A percentile compares a stretch with the other conserved stretches of the same genome.
Evolutionary conservation across 2,888 invertebrate genomes (phyloP).

Genomic region (Aphrophora alni): DNA sequence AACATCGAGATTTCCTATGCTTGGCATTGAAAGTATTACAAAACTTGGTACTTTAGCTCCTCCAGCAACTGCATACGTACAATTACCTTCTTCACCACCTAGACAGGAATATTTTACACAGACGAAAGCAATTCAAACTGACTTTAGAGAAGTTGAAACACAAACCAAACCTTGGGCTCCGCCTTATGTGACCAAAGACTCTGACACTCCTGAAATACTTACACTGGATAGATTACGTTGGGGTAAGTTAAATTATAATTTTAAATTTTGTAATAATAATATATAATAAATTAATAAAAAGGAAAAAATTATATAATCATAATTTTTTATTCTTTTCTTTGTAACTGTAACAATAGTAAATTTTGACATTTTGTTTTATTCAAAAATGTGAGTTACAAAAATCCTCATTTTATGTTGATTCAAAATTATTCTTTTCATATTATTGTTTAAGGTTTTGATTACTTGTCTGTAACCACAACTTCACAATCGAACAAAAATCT

Average conservation of each 20-base stretch:
- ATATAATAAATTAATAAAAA: background rate
- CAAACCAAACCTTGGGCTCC: slow-evolving; percentile 48
- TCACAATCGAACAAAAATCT: no score
- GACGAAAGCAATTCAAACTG: slow-evolving; percentile 42
- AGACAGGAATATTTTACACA: background rate
- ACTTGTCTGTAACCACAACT: no score
- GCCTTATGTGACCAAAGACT: slow-evolving; percentile 29
- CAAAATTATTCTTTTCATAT: no score
- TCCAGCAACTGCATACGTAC: slow-evolving; percentile 23
- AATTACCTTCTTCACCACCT: background rate
- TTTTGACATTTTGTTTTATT: no score
- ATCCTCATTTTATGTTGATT: no score
- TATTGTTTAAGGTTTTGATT: no score
- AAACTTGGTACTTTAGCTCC: slow-evolving; percentile 23
- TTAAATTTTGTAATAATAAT: background rate
- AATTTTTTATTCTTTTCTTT: no score
- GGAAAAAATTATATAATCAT: no score
- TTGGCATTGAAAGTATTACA: slow-evolving; percentile 27
- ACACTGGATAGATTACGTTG: slow-evolving; percentile 25
- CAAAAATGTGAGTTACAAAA: no score
- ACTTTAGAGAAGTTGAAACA: slow-evolving; percentile 47
- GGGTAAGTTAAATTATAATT: slow-evolving; percentile 19
- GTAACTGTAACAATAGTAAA: no score
- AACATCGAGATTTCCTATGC: slow-evolving; percentile 15
- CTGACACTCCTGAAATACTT: slow-evolving; percentile 32